Conservation (phyloP, 2,113 vertebrate genomes). For the Speoplatyrhinus poulsoni region DNA sequence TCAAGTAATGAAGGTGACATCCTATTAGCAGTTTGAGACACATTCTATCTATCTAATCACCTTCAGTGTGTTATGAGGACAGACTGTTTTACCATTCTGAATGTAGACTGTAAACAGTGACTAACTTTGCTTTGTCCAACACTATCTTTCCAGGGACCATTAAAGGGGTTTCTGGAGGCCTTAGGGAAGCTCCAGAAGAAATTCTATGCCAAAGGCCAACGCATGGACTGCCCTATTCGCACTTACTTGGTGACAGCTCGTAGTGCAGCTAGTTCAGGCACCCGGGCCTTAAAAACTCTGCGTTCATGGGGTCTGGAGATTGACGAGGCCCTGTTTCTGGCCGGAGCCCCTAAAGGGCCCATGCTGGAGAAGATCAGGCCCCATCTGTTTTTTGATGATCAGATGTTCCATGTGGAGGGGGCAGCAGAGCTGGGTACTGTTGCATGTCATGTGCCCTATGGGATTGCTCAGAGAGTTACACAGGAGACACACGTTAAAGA, state of each 20-base stretch:
- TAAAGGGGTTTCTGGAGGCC: constrained; percentile 92
- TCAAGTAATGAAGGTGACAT: no score
- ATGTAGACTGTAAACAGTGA: background rate
- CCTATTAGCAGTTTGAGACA: no score
- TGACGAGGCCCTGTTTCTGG: constrained; percentile 91
- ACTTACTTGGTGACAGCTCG: constrained; percentile 94
- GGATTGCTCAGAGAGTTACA: constrained; percentile 78
- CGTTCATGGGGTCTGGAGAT: constrained; percentile 95
- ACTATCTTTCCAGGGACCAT: constrained; percentile 79
- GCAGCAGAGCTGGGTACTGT: constrained; percentile 89
- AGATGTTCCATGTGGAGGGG: constrained; percentile 94
- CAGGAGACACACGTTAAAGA: constrained; percentile 44
- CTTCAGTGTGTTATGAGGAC: no score
- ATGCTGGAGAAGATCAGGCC: constrained; percentile 92
- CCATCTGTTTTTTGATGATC: constrained; percentile 96
- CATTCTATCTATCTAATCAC: no score
- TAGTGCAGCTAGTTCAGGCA: constrained; percentile 91
- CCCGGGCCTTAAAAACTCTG: constrained; percentile 90
- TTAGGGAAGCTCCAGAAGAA: constrained; percentile 94
- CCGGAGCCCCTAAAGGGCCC: constrained; percentile 91
- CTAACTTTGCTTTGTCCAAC: background rate
- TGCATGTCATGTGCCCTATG: constrained; percentile 91
- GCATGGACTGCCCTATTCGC: constrained; percentile 91
- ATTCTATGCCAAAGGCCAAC: constrained; percentile 89
- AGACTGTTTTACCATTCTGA: background rate